Percentiles rank a stretch among this genome's conserved stretches.
Conservation (phyloP, 2,797 vertebrate genomes). For the Sebastes baramenuke region DNA sequence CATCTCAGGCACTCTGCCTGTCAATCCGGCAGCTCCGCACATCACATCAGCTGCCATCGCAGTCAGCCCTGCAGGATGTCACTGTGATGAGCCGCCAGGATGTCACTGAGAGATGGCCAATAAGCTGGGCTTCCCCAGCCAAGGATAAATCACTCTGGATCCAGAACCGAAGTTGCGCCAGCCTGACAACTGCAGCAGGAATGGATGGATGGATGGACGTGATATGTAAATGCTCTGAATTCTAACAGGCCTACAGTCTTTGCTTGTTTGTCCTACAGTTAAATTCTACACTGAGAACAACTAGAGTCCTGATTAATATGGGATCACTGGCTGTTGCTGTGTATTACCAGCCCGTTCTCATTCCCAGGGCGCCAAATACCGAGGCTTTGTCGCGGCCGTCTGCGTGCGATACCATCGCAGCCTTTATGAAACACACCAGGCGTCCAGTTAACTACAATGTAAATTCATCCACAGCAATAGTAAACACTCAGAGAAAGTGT, state of each 20-base stretch:
- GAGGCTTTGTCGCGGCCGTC: too few species aligned
- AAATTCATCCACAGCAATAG: too few species aligned
- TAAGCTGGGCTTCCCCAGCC: slow-evolving; percentile 16
- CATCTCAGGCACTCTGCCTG: slow-evolving; percentile 61
- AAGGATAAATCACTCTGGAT: slow-evolving; percentile 9
- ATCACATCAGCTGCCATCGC: slow-evolving; percentile 48
- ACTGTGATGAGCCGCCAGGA: slow-evolving; percentile 35
- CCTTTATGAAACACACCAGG: too few species aligned
- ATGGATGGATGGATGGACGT: not conserved
- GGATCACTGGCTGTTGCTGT: not conserved
- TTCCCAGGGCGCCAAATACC: too few species aligned
- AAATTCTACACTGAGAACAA: not conserved
- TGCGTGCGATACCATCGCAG: too few species aligned
- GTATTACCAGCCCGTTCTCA: not conserved
- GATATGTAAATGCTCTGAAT: slow-evolving; percentile 1
- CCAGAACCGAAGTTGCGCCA: not conserved
- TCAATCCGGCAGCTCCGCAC: slow-evolving; percentile 48
- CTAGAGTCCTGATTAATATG: not conserved
- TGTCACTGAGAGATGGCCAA: slow-evolving; percentile 28
- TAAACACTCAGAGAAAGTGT: too few species aligned
- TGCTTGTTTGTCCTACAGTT: not conserved
- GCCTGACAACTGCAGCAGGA: not conserved
- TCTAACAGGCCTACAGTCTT: not conserved
- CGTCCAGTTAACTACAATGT: too few species aligned
- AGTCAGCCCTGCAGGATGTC: slow-evolving; percentile 37